phyloP scores from a whole-genome alignment of 2,888 invertebrate genomes.

The Laspeyria flexula region DNA sequence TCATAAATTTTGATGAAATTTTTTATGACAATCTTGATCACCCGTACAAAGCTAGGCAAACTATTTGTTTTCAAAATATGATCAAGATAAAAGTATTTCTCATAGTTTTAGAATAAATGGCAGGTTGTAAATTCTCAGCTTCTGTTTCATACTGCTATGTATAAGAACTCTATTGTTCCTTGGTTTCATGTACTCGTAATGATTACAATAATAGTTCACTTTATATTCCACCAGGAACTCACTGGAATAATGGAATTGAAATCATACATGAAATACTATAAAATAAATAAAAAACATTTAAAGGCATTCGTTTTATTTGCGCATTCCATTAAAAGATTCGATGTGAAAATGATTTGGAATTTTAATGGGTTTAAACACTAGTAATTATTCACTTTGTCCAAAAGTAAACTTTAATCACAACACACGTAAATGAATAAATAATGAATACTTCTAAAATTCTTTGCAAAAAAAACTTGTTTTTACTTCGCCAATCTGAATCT shows the following conservation, averaged over 20 bases:
- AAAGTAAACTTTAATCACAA: not conserved
- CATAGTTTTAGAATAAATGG: not conserved
- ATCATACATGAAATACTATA: constrained; percentile 11
- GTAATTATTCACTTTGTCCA: not conserved
- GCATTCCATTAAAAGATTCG: not conserved
- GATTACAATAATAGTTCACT: constrained; percentile 10
- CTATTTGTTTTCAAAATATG: not conserved
- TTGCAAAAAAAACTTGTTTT: constrained; percentile 25
- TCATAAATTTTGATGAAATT: no score
- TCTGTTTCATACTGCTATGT: not conserved
- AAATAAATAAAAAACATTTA: constrained; percentile 3
- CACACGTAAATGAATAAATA: constrained; percentile 13
- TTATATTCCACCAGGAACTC: constrained; percentile 10
- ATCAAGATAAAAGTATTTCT: not conserved
- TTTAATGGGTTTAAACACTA: no score
- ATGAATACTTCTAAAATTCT: constrained; percentile 21
- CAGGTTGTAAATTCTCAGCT: not conserved
- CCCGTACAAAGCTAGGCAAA: no score
- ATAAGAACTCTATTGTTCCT: constrained; percentile 6
- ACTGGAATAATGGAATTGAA: constrained; percentile 7
- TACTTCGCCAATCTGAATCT: constrained; percentile 25
- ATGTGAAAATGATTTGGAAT: not conserved
- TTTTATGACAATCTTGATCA: constrained; percentile 2
- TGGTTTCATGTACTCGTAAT: constrained; percentile 4
- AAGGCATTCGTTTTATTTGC: not conserved